Percentiles rank a stretch among this genome's conserved stretches.
phyloP scores from a whole-genome alignment of 1,140 invertebrate species.

The Drosophila pseudoananassae region DNA sequence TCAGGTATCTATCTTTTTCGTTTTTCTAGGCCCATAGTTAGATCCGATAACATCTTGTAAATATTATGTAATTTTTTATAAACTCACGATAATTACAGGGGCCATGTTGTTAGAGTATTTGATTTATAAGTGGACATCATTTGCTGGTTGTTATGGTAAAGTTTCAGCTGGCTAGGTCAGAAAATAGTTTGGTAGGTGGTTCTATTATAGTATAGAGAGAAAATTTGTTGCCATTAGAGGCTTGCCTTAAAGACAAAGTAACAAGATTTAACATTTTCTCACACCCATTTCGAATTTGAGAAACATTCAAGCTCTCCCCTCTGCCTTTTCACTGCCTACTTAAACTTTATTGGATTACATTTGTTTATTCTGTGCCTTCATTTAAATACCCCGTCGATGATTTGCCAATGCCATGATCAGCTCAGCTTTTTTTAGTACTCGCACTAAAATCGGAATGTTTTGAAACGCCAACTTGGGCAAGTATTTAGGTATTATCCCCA shows the following conservation, averaged over 20 bases:
- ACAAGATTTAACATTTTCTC: slow-evolving; percentile 13
- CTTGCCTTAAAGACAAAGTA: not conserved
- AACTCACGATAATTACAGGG: slow-evolving; percentile 75
- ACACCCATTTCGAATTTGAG: slow-evolving; percentile 24
- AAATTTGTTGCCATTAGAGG: not conserved
- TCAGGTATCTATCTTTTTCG: slow-evolving; percentile 18
- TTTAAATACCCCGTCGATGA: slow-evolving; percentile 51
- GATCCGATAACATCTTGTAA: slow-evolving; percentile 78
- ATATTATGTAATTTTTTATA: slow-evolving; percentile 81
- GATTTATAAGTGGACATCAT: slow-evolving; percentile 74
- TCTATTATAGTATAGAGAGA: not conserved
- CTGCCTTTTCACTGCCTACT: slow-evolving; percentile 43
- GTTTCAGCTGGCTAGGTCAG: slow-evolving; percentile 14
- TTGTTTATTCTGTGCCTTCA: slow-evolving; percentile 53
- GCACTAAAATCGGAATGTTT: slow-evolving; percentile 58
- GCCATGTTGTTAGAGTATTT: slow-evolving; percentile 67
- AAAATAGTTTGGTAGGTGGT: not conserved
- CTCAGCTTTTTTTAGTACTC: slow-evolving; percentile 33
- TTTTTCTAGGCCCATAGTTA: slow-evolving; percentile 46
- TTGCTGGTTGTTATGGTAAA: slow-evolving; percentile 24
- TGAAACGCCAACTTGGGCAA: slow-evolving; percentile 48
- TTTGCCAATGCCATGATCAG: slow-evolving; percentile 35
- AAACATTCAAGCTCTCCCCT: not conserved
- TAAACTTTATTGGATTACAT: slow-evolving; percentile 64
- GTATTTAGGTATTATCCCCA: slow-evolving; percentile 16